Evolutionary conservation across 2,888 invertebrate genomes (phyloP), one percentile per base, ranked within the genome.

Genomic region (Phanerotoma sp.): DNA sequence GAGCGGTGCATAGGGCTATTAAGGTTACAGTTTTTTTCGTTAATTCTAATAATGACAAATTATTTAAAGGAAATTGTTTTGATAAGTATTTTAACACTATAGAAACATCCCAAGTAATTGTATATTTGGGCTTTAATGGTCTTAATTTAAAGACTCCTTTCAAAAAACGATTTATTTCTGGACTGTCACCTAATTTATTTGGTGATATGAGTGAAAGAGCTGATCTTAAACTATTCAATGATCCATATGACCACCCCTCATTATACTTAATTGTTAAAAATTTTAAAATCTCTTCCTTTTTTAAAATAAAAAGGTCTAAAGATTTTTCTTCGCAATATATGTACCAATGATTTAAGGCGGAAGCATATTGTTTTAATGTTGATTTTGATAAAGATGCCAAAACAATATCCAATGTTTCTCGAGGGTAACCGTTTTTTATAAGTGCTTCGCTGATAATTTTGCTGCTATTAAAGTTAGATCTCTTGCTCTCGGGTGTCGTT

Each of bases 91-190:
- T 33, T 48, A 60, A 16, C 4, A 57, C 44, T 3, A 55, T 20
- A 5, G 42, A 33, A 5, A 67, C 62, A 41, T 71, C 63, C 70
- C 70, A 72, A 1, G 57, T 67, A 5, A 28, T 13, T 30, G 66
- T 11, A 7, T 37, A 37, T 16, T 37, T 37, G 3, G 18, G 37
- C 10, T 37, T 37, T 9, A 9, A 10, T 5, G 18, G 37, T 37
- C 16, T 37, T 15, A 37, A 16, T 15, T 16, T 37, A 6, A 5
- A 37, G 13, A 37, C 37, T 4, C 37, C 18, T 16, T 37, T 18
- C 5, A 16, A 16, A 37, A 37, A 37, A 10, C 37, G 5, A 16
- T 10, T 7, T 16, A 37, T 37, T 9, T 5, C 13, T 18, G 15
- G 9, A 10, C 16, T 18, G 5, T 16, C 10, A 9, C 16, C 37